Base-by-base conservation (phyloP, 2,797 vertebrate genomes). In the Pampus argenteus region DNA sequence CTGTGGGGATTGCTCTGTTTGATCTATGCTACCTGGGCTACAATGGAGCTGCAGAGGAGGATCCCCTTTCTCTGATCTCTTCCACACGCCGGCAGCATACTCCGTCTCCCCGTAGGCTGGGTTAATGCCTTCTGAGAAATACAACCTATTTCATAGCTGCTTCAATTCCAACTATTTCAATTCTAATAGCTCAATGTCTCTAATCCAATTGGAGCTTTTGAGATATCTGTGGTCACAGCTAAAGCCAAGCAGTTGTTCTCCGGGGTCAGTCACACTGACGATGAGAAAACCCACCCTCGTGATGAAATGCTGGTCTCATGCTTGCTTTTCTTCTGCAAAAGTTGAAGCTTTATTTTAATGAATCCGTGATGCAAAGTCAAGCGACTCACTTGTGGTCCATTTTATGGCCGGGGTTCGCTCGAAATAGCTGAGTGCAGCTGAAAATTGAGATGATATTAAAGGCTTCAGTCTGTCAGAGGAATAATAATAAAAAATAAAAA, bases 1-100 rank as follows among this genome's bases (percentile, higher is more conserved):
- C 87, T 82, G 55, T 72, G 78, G 89, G 91, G 85, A 91, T 90
- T 88, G 87, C 84, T 79, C 73, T 83, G 81, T 90, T 89, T 93
- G 91, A 93, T 93, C 89, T 89, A 67, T 83, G 85, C 87, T 91
- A 89, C 89, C 90, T 89, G 82, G 82, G 86, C 86, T 79, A 91
- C 91, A 91, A 90, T 90, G 71, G 86, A 76, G 81, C 83, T 60
- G 71, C 87, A 78, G 85, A 88, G 75, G 89, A 89, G 84, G 87
- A 91, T 78, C 76, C 84, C 75, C 71, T 67, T 70, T 72, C 79
- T 90, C 89, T 91, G 87, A 92, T 92, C 86, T 88, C 81, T 79
- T 82, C 83, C 76, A 70, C 74, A 48, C 54, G 42, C 84, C 77
- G 6, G 66, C 82, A 78, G 80, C 85, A 81, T 74, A 66, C 85